Base-by-base conservation (phyloP, 1,140 invertebrate genomes). In the Cydia strobilella region DNA sequence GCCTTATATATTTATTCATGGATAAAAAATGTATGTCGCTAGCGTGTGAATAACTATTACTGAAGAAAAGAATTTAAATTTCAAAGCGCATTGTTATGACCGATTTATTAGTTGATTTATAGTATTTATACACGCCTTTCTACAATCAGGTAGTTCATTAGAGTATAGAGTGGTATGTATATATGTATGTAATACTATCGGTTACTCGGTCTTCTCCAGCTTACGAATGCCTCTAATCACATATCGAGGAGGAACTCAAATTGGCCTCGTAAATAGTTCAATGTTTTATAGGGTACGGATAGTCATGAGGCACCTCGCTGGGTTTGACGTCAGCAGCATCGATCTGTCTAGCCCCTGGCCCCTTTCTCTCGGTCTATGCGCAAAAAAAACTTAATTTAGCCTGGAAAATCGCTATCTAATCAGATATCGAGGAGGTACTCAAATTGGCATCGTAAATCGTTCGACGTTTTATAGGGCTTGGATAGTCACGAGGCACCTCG, bases 301-400 rank as follows among this genome's bases (percentile, higher is more conserved):
- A 66, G 62, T 15, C 63, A 35, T 15, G 63, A 66, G 63, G 63
- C 63, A 66, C 63, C 63, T 66, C 25, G 63, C 63, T 31, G 27
- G 15, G 69, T 51, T 48, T 87, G 84, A 88, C 86, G 85, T 87
- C 84, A 86, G 59, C 20, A 76, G 72, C 80, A 90, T 90, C 85
- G 89, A 90, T 90, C 87, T 78, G 87, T 90, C 89, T 90, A 82
- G 74, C 45, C 23, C 35, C 71, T 75, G n/a, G 71, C 73, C 2
- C 73, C 35, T 20, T 77, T 82, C 51, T 23, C 31, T 25, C 59
- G 42, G 59, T 39, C 74, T 51, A 77, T 77, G 74, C 74, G 77
- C 79, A 80, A 80, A n/a, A 5, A 3, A 27, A 23, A 63, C 35
- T 39, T 39, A 39, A n/a, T n/a, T 12, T 48, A 15, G 12, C 13